These are phyloP conservation scores for Epizoanthus fatuus DNA, from an alignment of 92 coral and sea anemone species.

Conservation along the genomic window DNA sequence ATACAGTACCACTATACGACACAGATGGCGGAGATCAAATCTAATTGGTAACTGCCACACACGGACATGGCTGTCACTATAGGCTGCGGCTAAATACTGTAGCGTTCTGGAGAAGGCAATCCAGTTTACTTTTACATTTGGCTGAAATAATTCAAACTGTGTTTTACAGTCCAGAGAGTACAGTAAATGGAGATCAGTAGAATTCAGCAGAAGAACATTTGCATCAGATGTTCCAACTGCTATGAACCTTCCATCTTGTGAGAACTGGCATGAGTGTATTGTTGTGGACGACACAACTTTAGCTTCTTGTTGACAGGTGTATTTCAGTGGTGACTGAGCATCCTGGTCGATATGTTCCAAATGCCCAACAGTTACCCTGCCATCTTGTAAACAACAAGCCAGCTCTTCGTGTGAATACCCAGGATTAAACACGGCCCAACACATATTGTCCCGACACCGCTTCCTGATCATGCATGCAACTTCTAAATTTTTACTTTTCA, in stretches of 20 bases:
- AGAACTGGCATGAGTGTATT: constrained; percentile 82
- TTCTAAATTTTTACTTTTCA: constrained; percentile 82
- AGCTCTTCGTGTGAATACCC: constrained; percentile 70
- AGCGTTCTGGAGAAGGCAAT: constrained; percentile 85
- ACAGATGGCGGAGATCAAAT: constrained; percentile 81
- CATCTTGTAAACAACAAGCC: constrained; percentile 92
- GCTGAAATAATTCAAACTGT: constrained; percentile 64
- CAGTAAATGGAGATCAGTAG: constrained; percentile 48
- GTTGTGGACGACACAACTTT: constrained; percentile 75
- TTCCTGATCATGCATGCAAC: constrained; percentile 83
- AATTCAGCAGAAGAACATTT: constrained; percentile 65
- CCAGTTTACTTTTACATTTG: constrained; percentile 82
- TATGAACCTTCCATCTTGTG: constrained; percentile 79
- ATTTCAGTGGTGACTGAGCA: constrained; percentile 61
- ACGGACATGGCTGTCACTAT: constrained; percentile 82
- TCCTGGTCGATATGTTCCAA: constrained; percentile 54
- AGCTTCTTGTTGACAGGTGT: constrained; percentile 77
- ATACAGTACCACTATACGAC: constrained; percentile 83
- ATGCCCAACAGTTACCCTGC: constrained; percentile 83
- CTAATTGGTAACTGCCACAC: constrained; percentile 84
- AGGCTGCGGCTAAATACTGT: constrained; percentile 89
- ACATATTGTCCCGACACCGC: constrained; percentile 86
- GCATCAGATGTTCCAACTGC: constrained; percentile 92
- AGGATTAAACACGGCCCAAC: constrained; percentile 93
- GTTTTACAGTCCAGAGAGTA: constrained; percentile 76